Evolutionary conservation across 2,797 vertebrate genomes (phyloP).

Genomic region (Lacerta viridis): DNA sequence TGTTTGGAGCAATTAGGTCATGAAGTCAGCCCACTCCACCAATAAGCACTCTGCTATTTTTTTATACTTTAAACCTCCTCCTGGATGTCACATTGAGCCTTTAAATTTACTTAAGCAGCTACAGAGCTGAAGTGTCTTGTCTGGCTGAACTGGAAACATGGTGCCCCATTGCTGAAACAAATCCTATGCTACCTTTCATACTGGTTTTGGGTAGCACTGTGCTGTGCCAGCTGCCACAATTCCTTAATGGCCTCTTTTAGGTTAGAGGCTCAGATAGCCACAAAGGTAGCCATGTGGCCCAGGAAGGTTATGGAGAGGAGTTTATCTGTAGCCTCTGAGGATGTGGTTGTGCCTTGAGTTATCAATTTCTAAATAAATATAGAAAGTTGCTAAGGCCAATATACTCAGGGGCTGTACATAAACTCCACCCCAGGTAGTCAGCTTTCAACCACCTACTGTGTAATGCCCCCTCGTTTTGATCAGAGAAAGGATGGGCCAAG

Average conservation of each 20-base stretch:
- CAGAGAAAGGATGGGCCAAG: neutral
- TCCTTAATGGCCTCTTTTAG: neutral
- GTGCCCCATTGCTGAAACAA: neutral
- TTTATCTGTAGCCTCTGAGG: neutral
- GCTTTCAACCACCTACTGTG: neutral
- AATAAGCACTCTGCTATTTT: neutral
- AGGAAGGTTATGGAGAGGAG: neutral
- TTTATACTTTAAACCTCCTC: neutral
- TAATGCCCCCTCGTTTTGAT: neutral
- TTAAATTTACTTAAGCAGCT: neutral
- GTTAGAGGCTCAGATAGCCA: neutral
- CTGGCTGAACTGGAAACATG: neutral
- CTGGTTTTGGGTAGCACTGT: neutral
- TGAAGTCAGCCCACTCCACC: neutral
- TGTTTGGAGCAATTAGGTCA: slow-evolving; percentile 4
- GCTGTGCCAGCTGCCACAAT: neutral
- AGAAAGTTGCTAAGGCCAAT: neutral
- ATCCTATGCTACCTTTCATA: neutral
- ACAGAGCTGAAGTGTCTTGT: neutral
- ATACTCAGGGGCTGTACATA: neutral
- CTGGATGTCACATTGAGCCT: neutral
- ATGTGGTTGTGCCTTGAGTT: neutral
- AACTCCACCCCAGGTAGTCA: too few species aligned
- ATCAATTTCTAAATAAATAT: neutral
- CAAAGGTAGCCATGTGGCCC: neutral